Evolutionary conservation across 2,113 vertebrate species (phyloP).

Genomic region (Alligator mississippiensis): DNA sequence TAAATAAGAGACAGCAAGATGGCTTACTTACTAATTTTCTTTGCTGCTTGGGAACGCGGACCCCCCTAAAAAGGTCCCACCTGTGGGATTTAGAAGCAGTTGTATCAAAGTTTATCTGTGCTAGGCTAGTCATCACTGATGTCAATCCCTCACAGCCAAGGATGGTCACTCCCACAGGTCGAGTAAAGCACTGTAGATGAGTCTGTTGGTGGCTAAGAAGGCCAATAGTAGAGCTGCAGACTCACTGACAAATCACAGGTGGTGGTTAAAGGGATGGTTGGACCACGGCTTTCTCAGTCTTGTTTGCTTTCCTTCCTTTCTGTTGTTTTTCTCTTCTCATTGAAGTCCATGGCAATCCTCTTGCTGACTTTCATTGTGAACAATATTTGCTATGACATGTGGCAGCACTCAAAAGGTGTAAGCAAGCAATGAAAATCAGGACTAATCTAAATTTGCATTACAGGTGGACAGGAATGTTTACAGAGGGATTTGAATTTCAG

Average conservation of each 20-base stretch:
- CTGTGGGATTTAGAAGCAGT: not conserved
- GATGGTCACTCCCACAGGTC: too few relatives aligned
- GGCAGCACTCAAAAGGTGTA: not conserved
- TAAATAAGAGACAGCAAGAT: not conserved
- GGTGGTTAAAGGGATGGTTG: too few relatives aligned
- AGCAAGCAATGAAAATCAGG: constrained; percentile 15
- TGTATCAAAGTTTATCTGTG: not conserved
- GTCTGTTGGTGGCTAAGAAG: too few relatives aligned
- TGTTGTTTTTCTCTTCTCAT: not conserved
- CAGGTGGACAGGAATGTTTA: constrained; percentile 28
- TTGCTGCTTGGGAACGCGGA: rapidly evolving
- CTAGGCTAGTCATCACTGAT: not conserved
- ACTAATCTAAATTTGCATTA: constrained; percentile 45
- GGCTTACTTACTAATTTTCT: not conserved
- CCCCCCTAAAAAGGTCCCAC: not conserved
- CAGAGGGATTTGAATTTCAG: constrained; percentile 46
- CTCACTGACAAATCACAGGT: too few relatives aligned
- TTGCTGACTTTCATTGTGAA: not conserved
- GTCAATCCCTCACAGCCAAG: too few relatives aligned
- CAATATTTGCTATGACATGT: constrained; percentile 19
- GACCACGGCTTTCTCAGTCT: too few relatives aligned
- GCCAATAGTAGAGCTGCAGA: rapidly evolving
- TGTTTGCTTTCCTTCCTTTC: not conserved
- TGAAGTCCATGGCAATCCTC: not conserved
- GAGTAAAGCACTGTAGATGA: too few relatives aligned